phyloP scores from a whole-genome alignment of 2,113 vertebrate genomes.

The Cyprinus carpio region DNA sequence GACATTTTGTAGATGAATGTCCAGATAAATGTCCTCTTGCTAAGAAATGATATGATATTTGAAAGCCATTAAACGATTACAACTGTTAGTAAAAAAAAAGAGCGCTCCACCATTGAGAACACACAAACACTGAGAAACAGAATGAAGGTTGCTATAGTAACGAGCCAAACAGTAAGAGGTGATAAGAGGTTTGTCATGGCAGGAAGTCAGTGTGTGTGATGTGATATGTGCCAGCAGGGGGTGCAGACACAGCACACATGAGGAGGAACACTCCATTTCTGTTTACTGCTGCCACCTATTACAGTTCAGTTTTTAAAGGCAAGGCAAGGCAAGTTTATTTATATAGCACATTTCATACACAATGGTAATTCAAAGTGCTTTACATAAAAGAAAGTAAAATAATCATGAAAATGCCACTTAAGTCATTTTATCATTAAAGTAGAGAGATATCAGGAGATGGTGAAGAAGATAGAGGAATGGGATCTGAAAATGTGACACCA shows the following conservation, averaged over 20 bases:
- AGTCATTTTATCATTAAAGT: too few species aligned
- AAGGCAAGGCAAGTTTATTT: too few species aligned
- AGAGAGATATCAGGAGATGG: too few species aligned
- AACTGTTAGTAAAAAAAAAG: neutral
- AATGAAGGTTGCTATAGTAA: conserved; percentile 74
- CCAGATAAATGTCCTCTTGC: neutral
- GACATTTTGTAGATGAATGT: neutral
- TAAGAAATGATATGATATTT: neutral
- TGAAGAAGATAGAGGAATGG: too few species aligned
- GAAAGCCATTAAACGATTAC: conserved; percentile 9
- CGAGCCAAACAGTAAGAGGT: conserved; percentile 49
- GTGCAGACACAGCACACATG: neutral
- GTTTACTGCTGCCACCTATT: neutral
- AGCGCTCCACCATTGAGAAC: neutral
- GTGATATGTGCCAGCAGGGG: neutral
- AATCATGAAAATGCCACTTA: too few species aligned
- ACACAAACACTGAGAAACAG: conserved; percentile 39
- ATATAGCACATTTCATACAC: too few species aligned
- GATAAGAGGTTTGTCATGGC: conserved; percentile 29
- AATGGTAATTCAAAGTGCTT: too few species aligned
- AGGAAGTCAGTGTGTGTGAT: neutral
- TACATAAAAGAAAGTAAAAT: too few species aligned
- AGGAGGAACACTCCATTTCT: neutral
- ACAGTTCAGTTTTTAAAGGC: neutral
- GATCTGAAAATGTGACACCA: too few species aligned